phyloP scores from a whole-genome alignment of 2,888 invertebrate genomes.

The Drosophila borborema region DNA sequence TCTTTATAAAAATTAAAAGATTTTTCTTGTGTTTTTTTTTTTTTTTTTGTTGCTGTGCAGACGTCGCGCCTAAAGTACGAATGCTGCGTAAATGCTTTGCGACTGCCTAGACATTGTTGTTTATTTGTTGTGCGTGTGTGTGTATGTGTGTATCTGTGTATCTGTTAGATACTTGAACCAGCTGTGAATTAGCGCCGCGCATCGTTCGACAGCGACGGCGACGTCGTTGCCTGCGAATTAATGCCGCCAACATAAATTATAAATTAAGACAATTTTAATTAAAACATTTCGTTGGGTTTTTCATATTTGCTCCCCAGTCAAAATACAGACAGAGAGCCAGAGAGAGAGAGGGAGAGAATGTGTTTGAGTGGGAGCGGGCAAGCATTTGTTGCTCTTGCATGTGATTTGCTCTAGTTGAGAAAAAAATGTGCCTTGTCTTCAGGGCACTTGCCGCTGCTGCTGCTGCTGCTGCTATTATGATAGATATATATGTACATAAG shows the following conservation, averaged over 20 bases:
- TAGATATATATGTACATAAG: conserved; percentile 28
- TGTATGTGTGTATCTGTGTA: conserved; percentile 25
- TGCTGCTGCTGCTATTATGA: conserved; percentile 8
- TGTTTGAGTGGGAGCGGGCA: no score
- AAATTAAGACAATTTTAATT: conserved; percentile 78
- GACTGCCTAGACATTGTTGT: conserved; percentile 14
- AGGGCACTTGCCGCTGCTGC: conserved; percentile 32
- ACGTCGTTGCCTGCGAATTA: conserved; percentile 65
- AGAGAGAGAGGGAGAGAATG: neutral
- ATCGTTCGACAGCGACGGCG: conserved; percentile 20
- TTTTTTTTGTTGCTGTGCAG: conserved; percentile 22
- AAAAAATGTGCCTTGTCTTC: conserved; percentile 30
- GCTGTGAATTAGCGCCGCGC: conserved; percentile 70
- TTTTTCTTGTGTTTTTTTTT: neutral
- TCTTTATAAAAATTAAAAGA: conserved; percentile 32
- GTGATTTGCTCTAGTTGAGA: conserved; percentile 53
- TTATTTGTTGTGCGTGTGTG: conserved; percentile 25
- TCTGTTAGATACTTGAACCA: conserved; percentile 66
- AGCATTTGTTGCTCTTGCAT: conserved; percentile 39
- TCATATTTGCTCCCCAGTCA: conserved; percentile 25
- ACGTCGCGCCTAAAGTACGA: conserved; percentile 19
- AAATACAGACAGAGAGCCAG: neutral
- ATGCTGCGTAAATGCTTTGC: conserved; percentile 47
- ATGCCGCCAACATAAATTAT: conserved; percentile 77
- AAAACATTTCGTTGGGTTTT: conserved; percentile 67